These are phyloP conservation scores for Caenorhabditis drosophilae DNA, from an alignment of 2,888 invertebrate genomes.

Conservation along the genomic window DNA sequence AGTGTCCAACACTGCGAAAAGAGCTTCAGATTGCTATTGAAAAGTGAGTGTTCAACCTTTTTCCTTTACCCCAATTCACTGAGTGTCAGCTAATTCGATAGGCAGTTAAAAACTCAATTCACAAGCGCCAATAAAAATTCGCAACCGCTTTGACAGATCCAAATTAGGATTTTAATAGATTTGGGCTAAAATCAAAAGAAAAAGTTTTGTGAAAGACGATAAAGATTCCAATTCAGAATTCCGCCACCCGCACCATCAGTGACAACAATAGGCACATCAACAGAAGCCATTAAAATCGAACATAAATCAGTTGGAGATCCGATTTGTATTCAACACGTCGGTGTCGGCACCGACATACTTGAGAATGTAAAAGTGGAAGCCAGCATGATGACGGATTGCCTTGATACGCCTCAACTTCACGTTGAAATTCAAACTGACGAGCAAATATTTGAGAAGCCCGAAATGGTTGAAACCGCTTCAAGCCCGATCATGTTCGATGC, in stretches of 20 bases:
- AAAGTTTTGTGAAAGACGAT: no score
- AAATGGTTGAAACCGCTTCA: conserved; percentile 26
- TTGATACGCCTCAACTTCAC: not conserved
- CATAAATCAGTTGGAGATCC: conserved; percentile 4
- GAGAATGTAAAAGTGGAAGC: no score
- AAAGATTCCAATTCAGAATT: no score
- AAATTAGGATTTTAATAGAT: no score
- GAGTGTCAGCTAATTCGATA: no score
- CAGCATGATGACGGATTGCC: conserved; percentile 19
- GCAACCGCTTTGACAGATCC: no score
- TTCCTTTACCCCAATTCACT: no score
- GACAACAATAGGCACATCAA: not conserved
- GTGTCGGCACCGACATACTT: conserved; percentile 25
- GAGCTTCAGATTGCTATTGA: conserved; percentile 12
- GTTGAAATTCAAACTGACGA: conserved; percentile 27
- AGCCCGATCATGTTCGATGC: conserved; percentile 34
- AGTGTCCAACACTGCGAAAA: conserved; percentile 42
- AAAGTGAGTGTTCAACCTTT: no score
- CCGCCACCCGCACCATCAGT: not conserved
- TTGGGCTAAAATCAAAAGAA: no score
- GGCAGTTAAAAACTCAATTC: no score
- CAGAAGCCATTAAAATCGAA: not conserved
- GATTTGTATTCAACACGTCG: conserved; percentile 6
- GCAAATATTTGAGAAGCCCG: not conserved
- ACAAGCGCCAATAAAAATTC: no score